Evolutionary conservation across 2,113 vertebrate genomes (phyloP).

Genomic region (Misgurnus mizolepis): DNA sequence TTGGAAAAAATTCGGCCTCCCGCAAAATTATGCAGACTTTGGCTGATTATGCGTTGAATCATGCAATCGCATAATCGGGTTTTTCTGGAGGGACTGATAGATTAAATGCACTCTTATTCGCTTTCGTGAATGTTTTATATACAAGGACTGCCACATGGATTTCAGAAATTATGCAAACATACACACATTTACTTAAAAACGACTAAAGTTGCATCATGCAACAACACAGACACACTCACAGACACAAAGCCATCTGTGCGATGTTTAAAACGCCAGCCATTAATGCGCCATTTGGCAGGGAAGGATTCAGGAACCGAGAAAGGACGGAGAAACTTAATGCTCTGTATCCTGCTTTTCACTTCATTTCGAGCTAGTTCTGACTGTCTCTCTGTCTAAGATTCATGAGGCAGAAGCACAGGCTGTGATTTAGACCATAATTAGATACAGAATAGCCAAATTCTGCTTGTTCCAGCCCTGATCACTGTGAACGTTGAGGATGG

Average conservation of each 20-base stretch:
- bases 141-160: not conserved
- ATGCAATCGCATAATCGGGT: no score
- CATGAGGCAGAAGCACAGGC: constrained; percentile 62
- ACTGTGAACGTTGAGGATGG: constrained; percentile 40
- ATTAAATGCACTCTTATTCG: not conserved
- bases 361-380: constrained; percentile 35
- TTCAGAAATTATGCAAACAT: not conserved
- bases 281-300: constrained; percentile 1
- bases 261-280: constrained; percentile 18
- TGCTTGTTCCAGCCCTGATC: constrained; percentile 62
- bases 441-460: constrained; percentile 52
- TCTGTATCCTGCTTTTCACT: constrained; percentile 15
- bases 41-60: no score
- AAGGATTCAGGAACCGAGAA: not conserved
- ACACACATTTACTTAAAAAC: constrained; percentile 9
- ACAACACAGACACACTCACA: constrained; percentile 15
- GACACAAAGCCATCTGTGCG: constrained; percentile 14
- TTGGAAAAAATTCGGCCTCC: no score
- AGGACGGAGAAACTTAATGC: constrained; percentile 3
- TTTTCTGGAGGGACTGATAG: no score
- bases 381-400: constrained; percentile 58
- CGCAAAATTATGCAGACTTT: no score
- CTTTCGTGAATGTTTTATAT: no score
- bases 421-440: constrained; percentile 65
- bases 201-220: constrained; percentile 17